Base-by-base conservation (phyloP, 2,888 invertebrate genomes). In the Perizoma flavofasciatum region DNA sequence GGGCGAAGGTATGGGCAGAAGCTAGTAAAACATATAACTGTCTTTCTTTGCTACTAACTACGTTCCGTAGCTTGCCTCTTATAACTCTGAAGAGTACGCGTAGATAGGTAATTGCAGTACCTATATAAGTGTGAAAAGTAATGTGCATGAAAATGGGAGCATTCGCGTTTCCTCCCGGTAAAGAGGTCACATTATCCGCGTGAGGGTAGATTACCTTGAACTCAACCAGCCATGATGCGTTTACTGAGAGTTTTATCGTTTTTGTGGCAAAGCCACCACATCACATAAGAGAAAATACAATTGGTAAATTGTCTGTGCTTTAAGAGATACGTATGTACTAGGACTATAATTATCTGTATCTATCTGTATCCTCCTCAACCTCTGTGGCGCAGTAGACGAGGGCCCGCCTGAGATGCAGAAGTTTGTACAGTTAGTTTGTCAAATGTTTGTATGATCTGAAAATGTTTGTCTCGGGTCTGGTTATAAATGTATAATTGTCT, bases 101-200 rank as follows among this genome's bases (percentile, higher is more conserved):
- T 61, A 61, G 48, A 45, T 43, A 48, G 56, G 60, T 61, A 66
- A 69, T 67, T 57, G 56, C 46, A 45, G 40, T 53, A n/a, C n/a
- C n/a, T n/a, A 55, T 64, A 57, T 62, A 47, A 52, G 64, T 55
- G 65, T 63, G 62, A 64, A 65, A 64, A 66, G 61, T 65, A 63
- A 65, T 55, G 66, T 56, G 61, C 55, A 57, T 61, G 67, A 66
- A 67, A 66, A 67, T 61, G 60, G 56, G 51, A 57, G 58, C 61
- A 63, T 63, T 63, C 57, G 49, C 51, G 53, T 64, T 67, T 66
- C 61, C 63, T 43, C 52, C 49, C 66, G 69, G 67, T 67, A 67
- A 69, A 67, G 62, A 57, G 64, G 40, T 56, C 63, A 44, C 67
- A 67, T 69, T 69, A 66, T 59, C 58, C 67, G 57, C 60, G 63